Percentiles rank a stretch among this genome's conserved stretches.
phyloP scores from a whole-genome alignment of 2,888 invertebrate genomes.

The Macaria liturata region DNA sequence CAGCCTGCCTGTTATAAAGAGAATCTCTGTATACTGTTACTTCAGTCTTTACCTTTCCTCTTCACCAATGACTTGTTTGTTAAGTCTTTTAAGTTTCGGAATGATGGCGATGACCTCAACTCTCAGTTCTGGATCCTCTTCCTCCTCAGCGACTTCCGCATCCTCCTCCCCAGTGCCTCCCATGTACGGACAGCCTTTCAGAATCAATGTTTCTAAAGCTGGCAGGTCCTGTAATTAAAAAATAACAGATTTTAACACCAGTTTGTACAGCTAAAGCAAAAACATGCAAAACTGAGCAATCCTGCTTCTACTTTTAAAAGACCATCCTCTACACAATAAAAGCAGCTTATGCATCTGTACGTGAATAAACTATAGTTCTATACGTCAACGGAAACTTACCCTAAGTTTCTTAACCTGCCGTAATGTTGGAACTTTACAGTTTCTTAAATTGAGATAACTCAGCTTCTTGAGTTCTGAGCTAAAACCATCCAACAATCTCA shows the following conservation, averaged over 20 bases:
- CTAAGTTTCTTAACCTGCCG: slow-evolving; percentile 80
- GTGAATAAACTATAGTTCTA: too few relatives aligned
- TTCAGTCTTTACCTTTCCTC: slow-evolving; percentile 69
- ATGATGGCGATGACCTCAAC: slow-evolving; percentile 76
- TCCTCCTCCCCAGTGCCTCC: slow-evolving; percentile 69
- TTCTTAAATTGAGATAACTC: slow-evolving; percentile 81
- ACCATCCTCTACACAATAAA: too few relatives aligned
- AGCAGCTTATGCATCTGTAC: too few relatives aligned
- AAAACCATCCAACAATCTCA: slow-evolving; percentile 81
- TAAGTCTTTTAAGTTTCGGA: slow-evolving; percentile 79
- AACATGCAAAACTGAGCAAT: too few relatives aligned
- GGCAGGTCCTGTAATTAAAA: slow-evolving; percentile 75
- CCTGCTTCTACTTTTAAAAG: too few relatives aligned
- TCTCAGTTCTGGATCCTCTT: slow-evolving; percentile 66
- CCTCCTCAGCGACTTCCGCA: slow-evolving; percentile 56
- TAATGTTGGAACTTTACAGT: slow-evolving; percentile 77
- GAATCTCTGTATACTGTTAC: too few relatives aligned
- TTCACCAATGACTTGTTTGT: slow-evolving; percentile 74
- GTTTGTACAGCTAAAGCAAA: too few relatives aligned
- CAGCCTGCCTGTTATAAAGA: too few relatives aligned
- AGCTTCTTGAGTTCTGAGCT: slow-evolving; percentile 63
- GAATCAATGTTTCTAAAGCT: slow-evolving; percentile 73
- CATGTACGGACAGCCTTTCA: slow-evolving; percentile 82
- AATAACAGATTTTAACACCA: too few relatives aligned
- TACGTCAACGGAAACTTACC: slow-evolving; percentile 44